Percentiles rank a stretch among this genome's conserved stretches.
Conservation (phyloP, 2,888 invertebrate species). For the Platypus cylindrus region DNA sequence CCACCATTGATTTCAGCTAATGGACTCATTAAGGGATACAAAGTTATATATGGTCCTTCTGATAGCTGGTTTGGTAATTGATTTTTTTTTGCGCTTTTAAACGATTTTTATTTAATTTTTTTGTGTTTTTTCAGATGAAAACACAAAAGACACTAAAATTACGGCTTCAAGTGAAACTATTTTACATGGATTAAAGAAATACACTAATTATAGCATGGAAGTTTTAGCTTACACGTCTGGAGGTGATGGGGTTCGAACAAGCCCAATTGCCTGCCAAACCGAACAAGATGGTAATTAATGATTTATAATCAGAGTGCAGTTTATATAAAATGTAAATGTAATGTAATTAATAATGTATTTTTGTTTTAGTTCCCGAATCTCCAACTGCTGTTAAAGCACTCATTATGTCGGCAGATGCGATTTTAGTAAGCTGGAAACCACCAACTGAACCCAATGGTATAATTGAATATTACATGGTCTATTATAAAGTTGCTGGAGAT, state of each 20-base stretch:
- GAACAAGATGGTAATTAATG: conserved; percentile 77
- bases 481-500: conserved; percentile 48
- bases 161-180: conserved; percentile 88
- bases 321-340: no score
- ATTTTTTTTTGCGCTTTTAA: conserved; percentile 5
- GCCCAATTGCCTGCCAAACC: conserved; percentile 83
- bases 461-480: conserved; percentile 85
- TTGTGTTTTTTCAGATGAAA: conserved; percentile 54
- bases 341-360: not conserved
- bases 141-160: conserved; percentile 80
- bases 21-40: conserved; percentile 92
- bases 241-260: conserved; percentile 84
- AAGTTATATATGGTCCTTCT: conserved; percentile 83
- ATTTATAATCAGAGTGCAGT: no score
- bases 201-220: conserved; percentile 95
- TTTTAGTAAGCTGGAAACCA: conserved; percentile 87
- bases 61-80: conserved; percentile 78
- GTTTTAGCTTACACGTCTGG: conserved; percentile 89
- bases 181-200: conserved; percentile 85
- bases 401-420: conserved; percentile 83
- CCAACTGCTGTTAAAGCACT: conserved; percentile 87
- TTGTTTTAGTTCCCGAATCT: conserved; percentile 70
- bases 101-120: not conserved
- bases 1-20: conserved; percentile 86
- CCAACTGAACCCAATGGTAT: conserved; percentile 88